Base-by-base conservation (phyloP, 2,113 vertebrate genomes). In the Pseudonaja textilis region DNA sequence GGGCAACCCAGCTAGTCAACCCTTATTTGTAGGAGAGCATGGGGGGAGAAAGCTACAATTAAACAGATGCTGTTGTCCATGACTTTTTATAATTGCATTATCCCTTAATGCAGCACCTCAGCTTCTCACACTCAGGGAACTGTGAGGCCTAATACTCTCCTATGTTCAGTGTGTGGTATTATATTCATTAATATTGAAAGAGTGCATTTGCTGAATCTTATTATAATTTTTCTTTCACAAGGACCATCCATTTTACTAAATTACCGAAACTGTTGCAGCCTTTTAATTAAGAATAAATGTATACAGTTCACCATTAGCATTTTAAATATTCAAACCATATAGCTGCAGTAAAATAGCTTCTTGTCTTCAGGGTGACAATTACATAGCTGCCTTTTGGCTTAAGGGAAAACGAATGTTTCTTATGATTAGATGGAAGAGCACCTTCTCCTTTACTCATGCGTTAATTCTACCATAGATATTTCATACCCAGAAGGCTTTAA, bases 271-370 rank as follows among this genome's bases (percentile, higher is more conserved):
- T 39, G 42, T 52, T 86, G 88, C 69, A 93, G 88, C 22, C 74
- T 93, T 93, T 93, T 93, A 90, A 93, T 93, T 93, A 86, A 90
- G 88, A 86, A 34, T 90, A 93, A 93, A 93, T 86, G 55, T 57
- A 90, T 56, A 34, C 39, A 93, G 8, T 89, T 45, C 88, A 54
- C 88, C 29, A 59, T 50, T 74, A 90, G 88, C 88, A 39, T 52
- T 81, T 42, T 90, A 86, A 61, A 93, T 47, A 52, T 92, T 85
- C 22, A 3, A 57, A 85, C 39, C 20, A 5, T 57, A 11, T 55
- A 89, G 20, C 50, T 50, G 26, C 34, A 81, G n/a, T 45, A 42
- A 81, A 56, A 57, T 23, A 89, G 26, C 20, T 14, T 47, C 69
- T 59, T 20, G 11, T 20, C 57, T 89, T 89, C 57, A 50, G 42